Base-by-base conservation (phyloP, 2,113 vertebrate species). In the Cheilinus undulatus region DNA sequence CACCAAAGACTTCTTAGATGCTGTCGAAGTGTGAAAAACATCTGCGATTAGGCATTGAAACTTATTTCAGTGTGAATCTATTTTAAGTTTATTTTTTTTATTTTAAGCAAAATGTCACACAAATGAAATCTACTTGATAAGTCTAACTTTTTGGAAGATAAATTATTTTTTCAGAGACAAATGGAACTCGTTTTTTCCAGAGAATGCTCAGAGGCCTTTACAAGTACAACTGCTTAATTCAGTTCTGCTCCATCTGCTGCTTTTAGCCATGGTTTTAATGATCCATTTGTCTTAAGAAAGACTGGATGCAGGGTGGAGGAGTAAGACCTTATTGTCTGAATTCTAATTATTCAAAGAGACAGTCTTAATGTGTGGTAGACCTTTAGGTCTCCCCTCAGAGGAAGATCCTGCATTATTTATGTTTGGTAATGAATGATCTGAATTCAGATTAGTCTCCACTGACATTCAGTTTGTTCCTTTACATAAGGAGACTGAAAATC, bases 331-430 rank as follows among this genome's bases (percentile, higher is more conserved):
- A 61, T 43, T 51, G 3, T 52, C n/a, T 60, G 56, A 61, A 53
- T 53, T 1, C 28, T 62, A 63, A 72, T 63, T 45, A 12, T 27
- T 14, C 43, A 2, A 54, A 48, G 12, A 38, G 27, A 27, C 38
- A 19, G 23, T 14, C 20, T 3, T 34, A 27, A 32, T 2, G 13
- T 30, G 43, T 15, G n/a, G 52, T 43, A 49, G 45, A 69, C 43
- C 42, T 62, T 71, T 30, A 53, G 51, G 38, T 3, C 38, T 27
- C 20, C 27, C 23, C 7, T 36, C 49, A 36, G 38, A 27, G 49
- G 49, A 54, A 43, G 11, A 20, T 17, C 17, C 30, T 72, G 27
- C 30, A 56, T 73, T 61, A 73, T 72, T 67, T 54, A 62, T 63
- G 32, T 28, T 12, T 14, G 15, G 61, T 46, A 59, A 12, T 20